Evolutionary conservation across 2,797 vertebrate species (phyloP).

Genomic region (Coranthus polyacanthus): DNA sequence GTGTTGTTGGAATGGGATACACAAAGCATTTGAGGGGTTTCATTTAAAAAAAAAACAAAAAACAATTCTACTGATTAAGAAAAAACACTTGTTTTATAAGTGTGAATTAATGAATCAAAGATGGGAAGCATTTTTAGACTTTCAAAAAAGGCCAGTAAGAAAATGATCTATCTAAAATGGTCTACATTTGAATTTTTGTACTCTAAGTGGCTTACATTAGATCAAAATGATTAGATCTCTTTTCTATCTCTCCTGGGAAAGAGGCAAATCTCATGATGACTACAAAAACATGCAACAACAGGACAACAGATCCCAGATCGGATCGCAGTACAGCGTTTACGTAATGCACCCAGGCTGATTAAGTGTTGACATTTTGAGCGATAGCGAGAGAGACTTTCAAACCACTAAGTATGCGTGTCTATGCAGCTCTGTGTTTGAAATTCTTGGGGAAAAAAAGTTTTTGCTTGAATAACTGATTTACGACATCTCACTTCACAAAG

Average conservation of each 20-base stretch:
- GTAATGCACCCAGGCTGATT: constrained; percentile 3
- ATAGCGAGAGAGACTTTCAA: constrained; percentile 20
- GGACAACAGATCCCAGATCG: constrained; percentile 48
- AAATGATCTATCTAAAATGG: no score
- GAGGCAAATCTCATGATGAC: constrained; percentile 16
- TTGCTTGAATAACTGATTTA: not conserved
- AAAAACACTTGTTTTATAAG: not conserved
- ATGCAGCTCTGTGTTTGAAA: not conserved
- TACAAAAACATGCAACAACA: constrained; percentile 39
- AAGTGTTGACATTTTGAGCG: constrained; percentile 13
- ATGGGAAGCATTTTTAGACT: not conserved
- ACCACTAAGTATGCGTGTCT: not conserved
- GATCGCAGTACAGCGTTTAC: constrained; percentile 32
- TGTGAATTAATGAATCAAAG: not conserved
- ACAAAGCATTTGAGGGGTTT: constrained; percentile 12
- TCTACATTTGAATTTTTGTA: not conserved
- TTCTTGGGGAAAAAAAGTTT: no score
- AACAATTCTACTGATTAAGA: no score
- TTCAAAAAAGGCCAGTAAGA: no score
- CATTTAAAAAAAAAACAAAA: not conserved
- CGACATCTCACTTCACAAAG: not conserved
- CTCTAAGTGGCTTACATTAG: constrained; percentile 2
- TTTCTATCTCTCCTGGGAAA: constrained; percentile 34
- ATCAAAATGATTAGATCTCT: constrained; percentile 19
- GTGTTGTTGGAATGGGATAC: constrained; percentile 23